phyloP scores from a whole-genome alignment of 2,888 invertebrate genomes.

The Melinopterus prodromus region DNA sequence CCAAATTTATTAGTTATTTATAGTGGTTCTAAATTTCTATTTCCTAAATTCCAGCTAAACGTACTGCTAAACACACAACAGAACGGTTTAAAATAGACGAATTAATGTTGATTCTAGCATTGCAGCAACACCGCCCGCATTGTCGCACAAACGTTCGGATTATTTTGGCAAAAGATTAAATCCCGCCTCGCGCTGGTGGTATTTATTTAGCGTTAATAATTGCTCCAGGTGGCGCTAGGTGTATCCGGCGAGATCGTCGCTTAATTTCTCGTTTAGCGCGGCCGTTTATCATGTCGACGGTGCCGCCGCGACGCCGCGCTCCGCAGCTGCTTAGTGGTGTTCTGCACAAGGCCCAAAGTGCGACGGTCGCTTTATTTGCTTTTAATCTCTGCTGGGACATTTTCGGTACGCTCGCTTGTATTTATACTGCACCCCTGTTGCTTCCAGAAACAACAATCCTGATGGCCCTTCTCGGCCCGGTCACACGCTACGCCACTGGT shows the following conservation, averaged over 20 bases:
- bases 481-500: too few species aligned
- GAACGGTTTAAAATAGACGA: too few species aligned
- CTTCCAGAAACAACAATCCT: constrained; percentile 20
- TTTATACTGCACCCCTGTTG: constrained; percentile 13
- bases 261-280: not conserved
- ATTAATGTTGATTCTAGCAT: not conserved
- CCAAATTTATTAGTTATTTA: too few species aligned
- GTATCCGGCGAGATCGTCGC: not conserved
- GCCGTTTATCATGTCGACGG: not conserved
- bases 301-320: not conserved
- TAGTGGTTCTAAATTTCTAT: too few species aligned
- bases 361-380: constrained; percentile 6
- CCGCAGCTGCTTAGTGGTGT: not conserved
- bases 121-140: not conserved
- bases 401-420: not conserved
- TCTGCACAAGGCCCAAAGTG: not conserved
- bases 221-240: not conserved
- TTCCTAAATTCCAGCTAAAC: too few species aligned
- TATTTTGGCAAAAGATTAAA: not conserved
- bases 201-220: not conserved
- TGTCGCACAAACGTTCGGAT: not conserved
- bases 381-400: constrained; percentile 18
- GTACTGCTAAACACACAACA: too few species aligned
- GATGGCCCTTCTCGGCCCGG: too few species aligned
- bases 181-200: not conserved